Evolutionary conservation across 2,888 invertebrate species (phyloP).

Genomic region (Cenopis cana): DNA sequence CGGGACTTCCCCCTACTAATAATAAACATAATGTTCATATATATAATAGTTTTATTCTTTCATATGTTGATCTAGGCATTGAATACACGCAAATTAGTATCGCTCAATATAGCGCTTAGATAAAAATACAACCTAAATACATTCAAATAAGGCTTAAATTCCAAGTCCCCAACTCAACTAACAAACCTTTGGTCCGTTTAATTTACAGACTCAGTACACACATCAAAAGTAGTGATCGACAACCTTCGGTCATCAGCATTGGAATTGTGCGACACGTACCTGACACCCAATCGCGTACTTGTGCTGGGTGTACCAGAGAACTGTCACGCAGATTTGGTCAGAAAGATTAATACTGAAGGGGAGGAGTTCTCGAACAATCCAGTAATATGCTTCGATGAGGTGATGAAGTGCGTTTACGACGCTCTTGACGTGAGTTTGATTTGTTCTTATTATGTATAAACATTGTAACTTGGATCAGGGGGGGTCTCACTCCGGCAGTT

Average conservation of each 20-base stretch:
- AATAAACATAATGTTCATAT: not conserved
- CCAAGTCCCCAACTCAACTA: not conserved
- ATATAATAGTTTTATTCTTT: too few species aligned
- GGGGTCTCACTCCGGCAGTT: too few species aligned
- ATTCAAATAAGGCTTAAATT: slow-evolving; percentile 3
- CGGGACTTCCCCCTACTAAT: too few species aligned
- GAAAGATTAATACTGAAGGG: slow-evolving; percentile 77
- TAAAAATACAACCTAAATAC: not conserved
- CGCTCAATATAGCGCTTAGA: not conserved
- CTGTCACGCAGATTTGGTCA: slow-evolving; percentile 72
- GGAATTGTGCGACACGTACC: slow-evolving; percentile 74
- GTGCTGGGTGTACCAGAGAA: slow-evolving; percentile 72
- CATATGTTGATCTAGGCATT: too few species aligned
- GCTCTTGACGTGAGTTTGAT: slow-evolving; percentile 83
- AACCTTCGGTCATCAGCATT: slow-evolving; percentile 75
- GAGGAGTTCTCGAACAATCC: slow-evolving; percentile 76
- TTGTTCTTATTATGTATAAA: slow-evolving; percentile 53
- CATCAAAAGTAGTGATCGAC: slow-evolving; percentile 75
- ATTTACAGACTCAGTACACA: slow-evolving; percentile 66
- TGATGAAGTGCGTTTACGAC: slow-evolving; percentile 89
- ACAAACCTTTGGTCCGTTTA: not conserved
- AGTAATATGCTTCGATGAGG: slow-evolving; percentile 93
- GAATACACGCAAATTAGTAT: not conserved
- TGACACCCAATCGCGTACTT: slow-evolving; percentile 66
- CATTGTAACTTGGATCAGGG: too few species aligned